Evolutionary conservation across 2,888 invertebrate genomes (phyloP).

Genomic region (Lasioglossum zephyrum): DNA sequence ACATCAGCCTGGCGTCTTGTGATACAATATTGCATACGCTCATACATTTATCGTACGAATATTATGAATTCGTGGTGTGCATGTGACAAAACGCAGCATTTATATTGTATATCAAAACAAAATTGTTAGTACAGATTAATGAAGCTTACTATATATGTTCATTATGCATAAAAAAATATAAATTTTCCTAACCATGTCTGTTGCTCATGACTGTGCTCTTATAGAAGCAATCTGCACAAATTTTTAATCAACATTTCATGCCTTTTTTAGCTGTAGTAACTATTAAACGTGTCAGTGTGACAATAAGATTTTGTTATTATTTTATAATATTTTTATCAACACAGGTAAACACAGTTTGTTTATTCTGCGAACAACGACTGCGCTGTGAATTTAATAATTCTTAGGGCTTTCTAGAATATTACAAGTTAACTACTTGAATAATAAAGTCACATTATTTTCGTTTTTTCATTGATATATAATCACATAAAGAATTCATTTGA

Average conservation of each 20-base stretch:
- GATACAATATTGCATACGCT: neutral
- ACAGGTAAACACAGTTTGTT: neutral
- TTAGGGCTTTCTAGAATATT: neutral
- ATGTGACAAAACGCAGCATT: neutral
- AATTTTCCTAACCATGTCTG: too few relatives aligned
- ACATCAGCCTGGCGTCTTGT: neutral
- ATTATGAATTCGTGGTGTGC: neutral
- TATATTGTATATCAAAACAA: too few relatives aligned
- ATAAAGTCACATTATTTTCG: too few relatives aligned
- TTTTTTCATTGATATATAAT: neutral
- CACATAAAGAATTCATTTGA: neutral
- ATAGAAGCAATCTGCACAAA: too few relatives aligned
- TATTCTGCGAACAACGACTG: neutral
- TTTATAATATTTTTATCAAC: too few relatives aligned
- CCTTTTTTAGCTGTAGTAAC: too few relatives aligned
- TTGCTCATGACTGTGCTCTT: too few relatives aligned
- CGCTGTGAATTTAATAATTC: neutral
- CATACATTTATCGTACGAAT: neutral
- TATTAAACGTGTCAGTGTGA: too few relatives aligned
- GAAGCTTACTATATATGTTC: neutral
- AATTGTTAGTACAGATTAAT: neutral
- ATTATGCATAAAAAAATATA: too few relatives aligned
- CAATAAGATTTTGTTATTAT: too few relatives aligned
- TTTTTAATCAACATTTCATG: too few relatives aligned
- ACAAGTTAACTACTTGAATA: too few relatives aligned